A percentile compares a stretch with the other conserved stretches of the same genome.
These are phyloP conservation scores for Shinisaurus crocodilurus DNA, from an alignment of 2,113 vertebrate species.

Conservation along the genomic window DNA sequence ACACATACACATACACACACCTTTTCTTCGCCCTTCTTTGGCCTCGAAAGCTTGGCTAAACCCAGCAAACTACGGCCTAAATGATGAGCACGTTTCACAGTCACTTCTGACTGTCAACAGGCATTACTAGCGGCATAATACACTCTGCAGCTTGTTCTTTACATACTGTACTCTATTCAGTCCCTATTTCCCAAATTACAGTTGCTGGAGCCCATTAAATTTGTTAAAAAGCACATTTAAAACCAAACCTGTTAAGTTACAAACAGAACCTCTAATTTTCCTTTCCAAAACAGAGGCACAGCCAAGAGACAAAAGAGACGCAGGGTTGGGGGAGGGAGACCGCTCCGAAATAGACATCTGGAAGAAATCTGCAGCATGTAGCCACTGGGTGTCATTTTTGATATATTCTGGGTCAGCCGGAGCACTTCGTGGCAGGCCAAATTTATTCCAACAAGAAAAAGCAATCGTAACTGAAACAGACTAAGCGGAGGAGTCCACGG, in stretches of 20 bases:
- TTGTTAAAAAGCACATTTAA: constrained; percentile 38
- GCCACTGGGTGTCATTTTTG: constrained; percentile 76
- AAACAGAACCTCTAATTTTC: constrained; percentile 72
- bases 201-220: constrained; percentile 56
- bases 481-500: constrained; percentile 25
- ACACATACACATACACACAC: neutral
- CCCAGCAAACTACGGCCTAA: neutral
- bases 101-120: neutral
- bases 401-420: constrained; percentile 69
- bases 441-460: constrained; percentile 52
- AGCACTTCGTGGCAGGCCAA: constrained; percentile 33
- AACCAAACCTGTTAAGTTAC: constrained; percentile 61
- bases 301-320: constrained; percentile 66
- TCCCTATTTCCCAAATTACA: constrained; percentile 53
- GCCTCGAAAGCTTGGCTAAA: rapidly evolving
- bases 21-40: neutral
- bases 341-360: constrained; percentile 69
- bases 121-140: neutral
- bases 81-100: neutral
- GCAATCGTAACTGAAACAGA: constrained; percentile 51
- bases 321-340: constrained; percentile 52
- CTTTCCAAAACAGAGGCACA: constrained; percentile 70
- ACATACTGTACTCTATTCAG: constrained; percentile 46
- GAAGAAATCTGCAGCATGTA: constrained; percentile 70
- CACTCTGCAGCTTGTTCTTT: constrained; percentile 32